Evolutionary conservation across 2,797 vertebrate species (phyloP).

Genomic region (Sebastes oblongus): DNA sequence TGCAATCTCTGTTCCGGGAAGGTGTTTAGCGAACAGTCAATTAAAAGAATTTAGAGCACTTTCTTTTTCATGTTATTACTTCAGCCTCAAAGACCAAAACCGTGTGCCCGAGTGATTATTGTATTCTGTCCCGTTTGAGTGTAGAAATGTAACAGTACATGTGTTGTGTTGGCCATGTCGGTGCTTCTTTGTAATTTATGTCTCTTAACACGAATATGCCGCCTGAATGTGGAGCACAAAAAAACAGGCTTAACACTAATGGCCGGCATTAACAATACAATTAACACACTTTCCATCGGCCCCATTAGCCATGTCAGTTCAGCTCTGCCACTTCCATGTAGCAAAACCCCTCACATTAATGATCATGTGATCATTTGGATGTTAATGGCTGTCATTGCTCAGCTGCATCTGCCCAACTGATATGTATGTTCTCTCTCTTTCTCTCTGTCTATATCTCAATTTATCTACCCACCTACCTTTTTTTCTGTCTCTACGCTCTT

Average conservation of each 20-base stretch:
- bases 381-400: constrained; percentile 89
- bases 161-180: constrained; percentile 35
- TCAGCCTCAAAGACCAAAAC: not conserved
- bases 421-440: constrained; percentile 74
- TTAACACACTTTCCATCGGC: constrained; percentile 55
- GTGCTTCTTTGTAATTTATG: constrained; percentile 31
- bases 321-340: constrained; percentile 57
- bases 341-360: constrained; percentile 61
- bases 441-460: constrained; percentile 54
- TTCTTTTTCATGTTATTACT: not conserved
- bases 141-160: not conserved
- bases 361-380: constrained; percentile 77
- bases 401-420: constrained; percentile 93
- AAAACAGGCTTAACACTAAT: constrained; percentile 31
- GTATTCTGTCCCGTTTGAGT: constrained; percentile 33
- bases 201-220: constrained; percentile 26
- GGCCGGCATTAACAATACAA: constrained; percentile 42
- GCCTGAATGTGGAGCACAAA: constrained; percentile 42
- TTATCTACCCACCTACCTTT: constrained; percentile 46
- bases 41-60: not conserved
- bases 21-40: not conserved
- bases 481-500: constrained; percentile 33
- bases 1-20: not conserved
- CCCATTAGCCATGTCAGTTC: constrained; percentile 65
- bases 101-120: not conserved